A percentile compares a stretch with the other conserved stretches of the same genome.
phyloP scores from a whole-genome alignment of 1,140 invertebrate species.

The Rhyacophila brunnea region DNA sequence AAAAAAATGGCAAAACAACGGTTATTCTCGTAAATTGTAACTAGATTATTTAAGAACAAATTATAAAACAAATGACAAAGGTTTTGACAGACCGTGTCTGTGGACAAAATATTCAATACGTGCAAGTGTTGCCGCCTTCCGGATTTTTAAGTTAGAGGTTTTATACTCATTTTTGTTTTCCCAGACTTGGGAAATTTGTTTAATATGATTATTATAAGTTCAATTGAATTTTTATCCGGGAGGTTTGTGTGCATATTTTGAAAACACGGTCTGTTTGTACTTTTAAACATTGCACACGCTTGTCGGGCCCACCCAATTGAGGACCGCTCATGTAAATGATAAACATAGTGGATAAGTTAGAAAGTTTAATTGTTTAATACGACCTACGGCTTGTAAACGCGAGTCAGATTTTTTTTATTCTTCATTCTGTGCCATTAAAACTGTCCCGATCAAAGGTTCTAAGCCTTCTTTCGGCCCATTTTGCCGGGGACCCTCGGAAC shows the following conservation, averaged over 20 bases:
- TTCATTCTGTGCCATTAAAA: slow-evolving; percentile 4
- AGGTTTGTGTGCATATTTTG: slow-evolving; percentile 31
- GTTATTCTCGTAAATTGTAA: slow-evolving; percentile 17
- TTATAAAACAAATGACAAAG: slow-evolving; percentile 20
- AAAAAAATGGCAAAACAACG: slow-evolving; percentile 5
- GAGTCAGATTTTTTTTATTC: slow-evolving; percentile 9
- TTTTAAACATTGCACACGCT: slow-evolving; percentile 33
- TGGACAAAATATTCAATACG: slow-evolving; percentile 21
- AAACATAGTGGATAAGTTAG: slow-evolving; percentile 15
- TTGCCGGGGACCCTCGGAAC: neutral
- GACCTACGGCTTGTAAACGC: slow-evolving; percentile 8
- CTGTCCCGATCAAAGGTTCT: too few relatives aligned
- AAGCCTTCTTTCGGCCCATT: too few relatives aligned
- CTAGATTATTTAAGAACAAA: slow-evolving; percentile 15
- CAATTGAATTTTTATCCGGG: neutral
- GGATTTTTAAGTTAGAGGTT: slow-evolving; percentile 4
- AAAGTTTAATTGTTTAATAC: slow-evolving; percentile 3
- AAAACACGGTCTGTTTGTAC: slow-evolving; percentile 21
- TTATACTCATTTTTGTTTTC: slow-evolving; percentile 2
- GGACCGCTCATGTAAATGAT: slow-evolving; percentile 11
- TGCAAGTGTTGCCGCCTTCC: neutral
- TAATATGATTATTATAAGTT: slow-evolving; percentile 1
- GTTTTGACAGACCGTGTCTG: slow-evolving; percentile 18
- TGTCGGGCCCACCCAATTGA: slow-evolving; percentile 10
- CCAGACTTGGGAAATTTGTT: neutral